Base-by-base conservation (phyloP, 2,113 vertebrate genomes). In the Misgurnus mizolepis region DNA sequence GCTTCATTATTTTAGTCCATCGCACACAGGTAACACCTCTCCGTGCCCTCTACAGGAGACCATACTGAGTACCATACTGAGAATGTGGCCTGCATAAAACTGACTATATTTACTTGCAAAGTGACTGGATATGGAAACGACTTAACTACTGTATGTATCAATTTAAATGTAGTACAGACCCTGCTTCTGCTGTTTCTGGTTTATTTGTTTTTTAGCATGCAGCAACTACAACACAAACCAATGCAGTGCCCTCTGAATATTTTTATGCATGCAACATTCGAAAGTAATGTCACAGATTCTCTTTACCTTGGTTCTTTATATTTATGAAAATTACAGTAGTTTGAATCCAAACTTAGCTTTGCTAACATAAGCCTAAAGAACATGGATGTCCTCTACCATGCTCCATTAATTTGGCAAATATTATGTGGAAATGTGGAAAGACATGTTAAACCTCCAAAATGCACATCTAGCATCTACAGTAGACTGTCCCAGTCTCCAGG, bases 1-100 rank as follows among this genome's bases (percentile, higher is more conserved):
- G 73, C 82, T 88, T 88, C 83, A 88, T 90, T 90, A 88, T 91
- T 89, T 86, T 66, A 80, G 49, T 61, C 17, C 77, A 66, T 73
- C 76, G 84, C 68, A 43, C 58, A 50, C 72, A 40, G 15, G 9
- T 62, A 70, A 64, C 60, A 22, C n/a, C 11, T 39, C 40, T 47
- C 18, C 12, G 40, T 8, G 60, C 41, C 71, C 78, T 56, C 82
- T 65, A 71, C 58, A n/a, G 67, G 58, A 72, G 53, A 71, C 27
- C 17, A 64, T 66, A 66, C 50, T 34, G 76, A 81, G 81, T 86
- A 45, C 87, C 64, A 82, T 83, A 80, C 27, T 34, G 80, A 84
- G 60, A 74, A 45, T 75, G 60, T 6, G 39, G 60, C 53, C 72
- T 72, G 67, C 60, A 82, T 80, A 76, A 76, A 71, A 56, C 75